Percentiles rank a stretch among this genome's conserved stretches.
Conservation (phyloP, 1,140 invertebrate species). For the Drosophila nigromelanica region DNA sequence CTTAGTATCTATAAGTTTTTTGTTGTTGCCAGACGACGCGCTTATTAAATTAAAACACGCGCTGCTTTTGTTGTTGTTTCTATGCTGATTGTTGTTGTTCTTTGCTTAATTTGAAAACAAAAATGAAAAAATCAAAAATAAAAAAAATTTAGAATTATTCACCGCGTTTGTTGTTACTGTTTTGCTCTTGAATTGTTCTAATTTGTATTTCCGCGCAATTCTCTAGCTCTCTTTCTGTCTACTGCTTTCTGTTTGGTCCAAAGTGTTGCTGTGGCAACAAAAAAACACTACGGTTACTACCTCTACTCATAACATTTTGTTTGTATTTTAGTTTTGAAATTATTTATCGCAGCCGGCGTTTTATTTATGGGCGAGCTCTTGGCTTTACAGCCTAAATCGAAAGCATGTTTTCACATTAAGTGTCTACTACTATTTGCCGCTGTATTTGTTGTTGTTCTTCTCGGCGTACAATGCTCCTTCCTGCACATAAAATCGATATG, state of each 20-base stretch:
- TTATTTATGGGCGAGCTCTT: slow-evolving; percentile 48
- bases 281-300: slow-evolving; percentile 22
- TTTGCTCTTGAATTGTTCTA: slow-evolving; percentile 52
- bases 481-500: slow-evolving; percentile 73
- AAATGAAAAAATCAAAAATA: slow-evolving; percentile 17
- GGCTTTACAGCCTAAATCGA: neutral
- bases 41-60: slow-evolving; percentile 70
- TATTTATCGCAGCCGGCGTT: slow-evolving; percentile 58
- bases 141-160: slow-evolving; percentile 22
- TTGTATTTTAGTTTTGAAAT: slow-evolving; percentile 10
- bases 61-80: slow-evolving; percentile 43
- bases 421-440: slow-evolving; percentile 33
- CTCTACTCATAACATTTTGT: neutral
- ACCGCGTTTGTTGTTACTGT: slow-evolving; percentile 30
- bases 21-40: slow-evolving; percentile 56
- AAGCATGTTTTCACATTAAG: neutral
- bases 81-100: slow-evolving; percentile 29
- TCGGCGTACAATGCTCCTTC: slow-evolving; percentile 64
- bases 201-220: slow-evolving; percentile 65
- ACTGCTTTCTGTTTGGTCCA: slow-evolving; percentile 27
- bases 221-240: neutral
- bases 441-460: slow-evolving; percentile 29
- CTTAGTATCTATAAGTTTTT: slow-evolving; percentile 70
- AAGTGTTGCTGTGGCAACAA: slow-evolving; percentile 44
- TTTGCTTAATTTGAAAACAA: slow-evolving; percentile 38